These are phyloP conservation scores for Anas acuta DNA, from an alignment of 2,797 vertebrate species.

Conservation along the genomic window DNA sequence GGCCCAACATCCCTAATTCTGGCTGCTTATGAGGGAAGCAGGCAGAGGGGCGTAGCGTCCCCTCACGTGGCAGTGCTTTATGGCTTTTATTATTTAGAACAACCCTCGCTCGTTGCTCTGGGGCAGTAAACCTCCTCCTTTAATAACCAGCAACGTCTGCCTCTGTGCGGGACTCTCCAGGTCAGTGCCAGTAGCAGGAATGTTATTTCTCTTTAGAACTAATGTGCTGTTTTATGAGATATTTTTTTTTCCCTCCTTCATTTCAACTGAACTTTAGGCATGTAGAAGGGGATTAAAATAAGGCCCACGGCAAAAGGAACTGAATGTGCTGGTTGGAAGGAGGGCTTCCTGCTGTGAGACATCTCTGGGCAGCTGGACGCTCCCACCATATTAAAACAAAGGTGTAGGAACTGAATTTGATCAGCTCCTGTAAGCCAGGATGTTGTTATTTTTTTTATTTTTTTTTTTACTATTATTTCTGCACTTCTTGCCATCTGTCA, in stretches of 20 bases:
- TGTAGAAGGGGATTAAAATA: conserved; percentile 38
- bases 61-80: not conserved
- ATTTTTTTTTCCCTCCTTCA: not conserved
- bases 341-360: conserved; percentile 21
- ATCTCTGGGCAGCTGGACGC: not conserved
- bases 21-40: not conserved
- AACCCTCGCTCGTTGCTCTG: conserved; percentile 22
- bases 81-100: conserved; percentile 55
- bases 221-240: conserved; percentile 63
- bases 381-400: conserved; percentile 7
- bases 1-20: not conserved
- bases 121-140: conserved; percentile 58
- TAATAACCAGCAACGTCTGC: conserved; percentile 56
- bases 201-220: conserved; percentile 62
- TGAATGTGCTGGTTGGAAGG: conserved; percentile 28
- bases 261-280: conserved; percentile 55
- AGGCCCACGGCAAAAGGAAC: conserved; percentile 35
- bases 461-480: not conserved
- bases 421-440: not conserved
- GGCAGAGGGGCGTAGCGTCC: not conserved
- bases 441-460: not conserved
- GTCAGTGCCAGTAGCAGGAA: conserved; percentile 34
- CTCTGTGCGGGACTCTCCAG: not conserved
- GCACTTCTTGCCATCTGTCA: not conserved
- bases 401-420: not conserved